phyloP scores from a whole-genome alignment of 2,797 vertebrate genomes.

The Sandelia bainsii region DNA sequence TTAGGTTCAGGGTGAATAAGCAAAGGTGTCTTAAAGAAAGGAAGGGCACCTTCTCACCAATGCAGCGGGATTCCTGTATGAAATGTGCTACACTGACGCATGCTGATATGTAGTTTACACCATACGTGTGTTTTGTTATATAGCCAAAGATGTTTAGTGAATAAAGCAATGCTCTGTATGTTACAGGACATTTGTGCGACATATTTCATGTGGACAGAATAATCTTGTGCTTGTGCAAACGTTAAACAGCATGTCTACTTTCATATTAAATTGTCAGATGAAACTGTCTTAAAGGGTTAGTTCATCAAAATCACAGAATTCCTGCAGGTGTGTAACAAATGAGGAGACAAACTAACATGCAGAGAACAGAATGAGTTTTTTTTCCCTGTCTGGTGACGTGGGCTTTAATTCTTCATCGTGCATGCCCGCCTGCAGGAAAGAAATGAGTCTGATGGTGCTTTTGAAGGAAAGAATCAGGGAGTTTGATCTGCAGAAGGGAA shows the following conservation, averaged over 20 bases:
- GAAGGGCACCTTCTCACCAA: no score
- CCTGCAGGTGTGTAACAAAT: background rate
- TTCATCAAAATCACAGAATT: background rate
- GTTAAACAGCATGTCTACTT: background rate
- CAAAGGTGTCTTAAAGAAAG: no score
- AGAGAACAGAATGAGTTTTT: background rate
- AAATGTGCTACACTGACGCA: no score
- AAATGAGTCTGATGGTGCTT: background rate
- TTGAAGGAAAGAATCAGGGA: background rate
- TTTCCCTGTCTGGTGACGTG: constrained; percentile 11
- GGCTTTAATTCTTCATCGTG: constrained; percentile 3
- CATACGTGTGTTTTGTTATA: no score
- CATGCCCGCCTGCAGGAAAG: background rate
- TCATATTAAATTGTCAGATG: background rate
- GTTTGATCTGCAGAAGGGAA: background rate
- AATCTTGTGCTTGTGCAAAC: background rate
- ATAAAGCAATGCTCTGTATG: background rate
- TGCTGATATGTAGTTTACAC: background rate
- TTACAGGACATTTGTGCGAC: background rate
- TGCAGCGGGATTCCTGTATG: no score
- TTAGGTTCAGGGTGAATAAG: no score
- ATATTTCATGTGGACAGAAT: background rate
- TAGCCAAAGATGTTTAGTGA: no score
- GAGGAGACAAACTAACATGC: background rate
- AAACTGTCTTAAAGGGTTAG: background rate